A percentile compares a stretch with the other conserved stretches of the same genome.
Evolutionary conservation across 37 sponge, comb jelly and placozoan species (phyloP).

Genomic region (Hormiphora californensis): DNA sequence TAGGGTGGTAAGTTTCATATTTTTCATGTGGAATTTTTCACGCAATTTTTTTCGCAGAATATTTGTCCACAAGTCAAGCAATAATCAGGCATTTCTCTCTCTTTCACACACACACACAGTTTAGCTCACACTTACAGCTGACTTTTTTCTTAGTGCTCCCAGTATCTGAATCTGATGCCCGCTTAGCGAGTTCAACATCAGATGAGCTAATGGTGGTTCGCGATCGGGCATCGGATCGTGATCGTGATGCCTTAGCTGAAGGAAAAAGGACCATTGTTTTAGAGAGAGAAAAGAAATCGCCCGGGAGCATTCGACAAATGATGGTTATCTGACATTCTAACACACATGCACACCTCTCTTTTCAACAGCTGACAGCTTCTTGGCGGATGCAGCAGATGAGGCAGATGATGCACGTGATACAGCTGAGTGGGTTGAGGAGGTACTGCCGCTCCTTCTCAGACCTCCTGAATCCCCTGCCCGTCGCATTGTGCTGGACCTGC

Average conservation of each 20-base stretch:
- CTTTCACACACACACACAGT: too few relatives aligned
- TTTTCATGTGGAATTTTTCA: too few relatives aligned
- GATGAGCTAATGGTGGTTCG: not conserved
- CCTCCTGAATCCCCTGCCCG: not conserved
- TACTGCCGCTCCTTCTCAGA: not conserved
- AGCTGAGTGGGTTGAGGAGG: not conserved
- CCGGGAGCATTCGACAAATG: too few relatives aligned
- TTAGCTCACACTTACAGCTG: too few relatives aligned
- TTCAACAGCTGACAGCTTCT: not conserved
- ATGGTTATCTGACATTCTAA: not conserved
- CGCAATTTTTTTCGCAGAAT: too few relatives aligned
- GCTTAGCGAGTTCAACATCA: not conserved
- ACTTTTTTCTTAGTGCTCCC: too few relatives aligned
- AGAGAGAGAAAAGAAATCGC: too few relatives aligned
- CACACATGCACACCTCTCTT: not conserved
- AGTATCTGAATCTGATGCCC: not conserved
- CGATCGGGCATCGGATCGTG: not conserved
- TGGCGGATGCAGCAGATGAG: not conserved
- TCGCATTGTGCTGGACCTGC: not conserved
- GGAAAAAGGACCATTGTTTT: too few relatives aligned
- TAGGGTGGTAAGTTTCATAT: too few relatives aligned
- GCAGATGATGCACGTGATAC: not conserved
- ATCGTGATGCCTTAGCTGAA: not conserved
- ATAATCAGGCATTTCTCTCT: too few relatives aligned
- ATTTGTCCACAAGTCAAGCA: too few relatives aligned